Conservation (phyloP, 53 echinoderm and acorn worm genomes). For the Stichopus horrens region DNA sequence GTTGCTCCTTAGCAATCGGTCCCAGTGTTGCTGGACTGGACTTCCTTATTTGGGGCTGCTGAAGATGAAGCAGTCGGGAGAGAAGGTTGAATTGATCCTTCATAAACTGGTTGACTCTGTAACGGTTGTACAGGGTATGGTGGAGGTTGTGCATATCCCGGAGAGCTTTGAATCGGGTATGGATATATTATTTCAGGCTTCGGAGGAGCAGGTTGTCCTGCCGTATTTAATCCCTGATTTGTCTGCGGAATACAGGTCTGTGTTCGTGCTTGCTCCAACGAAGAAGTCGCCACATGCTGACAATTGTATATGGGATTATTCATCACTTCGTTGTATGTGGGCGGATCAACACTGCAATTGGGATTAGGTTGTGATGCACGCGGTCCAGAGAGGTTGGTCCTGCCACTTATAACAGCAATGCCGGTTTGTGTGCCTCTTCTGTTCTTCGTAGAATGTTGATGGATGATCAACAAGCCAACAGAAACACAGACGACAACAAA, state of each 20-base stretch:
- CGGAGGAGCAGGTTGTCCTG: background rate
- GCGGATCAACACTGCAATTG: background rate
- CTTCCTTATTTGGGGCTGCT: too few species aligned
- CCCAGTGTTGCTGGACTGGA: too few species aligned
- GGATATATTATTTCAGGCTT: background rate
- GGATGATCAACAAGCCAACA: background rate
- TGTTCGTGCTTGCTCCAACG: background rate
- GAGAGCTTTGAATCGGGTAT: background rate
- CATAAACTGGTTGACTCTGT: too few species aligned
- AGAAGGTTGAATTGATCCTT: too few species aligned
- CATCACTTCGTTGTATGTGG: background rate
- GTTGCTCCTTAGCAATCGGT: too few species aligned
- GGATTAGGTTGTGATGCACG: background rate
- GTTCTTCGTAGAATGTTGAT: background rate
- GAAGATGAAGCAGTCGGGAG: too few species aligned
- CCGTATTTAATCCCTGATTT: background rate
- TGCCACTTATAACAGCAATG: background rate
- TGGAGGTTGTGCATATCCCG: background rate
- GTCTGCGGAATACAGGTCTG: background rate
- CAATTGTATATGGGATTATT: background rate
- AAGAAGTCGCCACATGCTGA: background rate
- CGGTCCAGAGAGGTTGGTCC: background rate
- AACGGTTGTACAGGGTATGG: background rate
- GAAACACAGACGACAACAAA: background rate
- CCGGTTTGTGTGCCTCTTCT: background rate